Percentiles rank a stretch among this genome's conserved stretches.
These are phyloP conservation scores for Chouioia cunea DNA, from an alignment of 2,888 invertebrate genomes.

Conservation along the genomic window DNA sequence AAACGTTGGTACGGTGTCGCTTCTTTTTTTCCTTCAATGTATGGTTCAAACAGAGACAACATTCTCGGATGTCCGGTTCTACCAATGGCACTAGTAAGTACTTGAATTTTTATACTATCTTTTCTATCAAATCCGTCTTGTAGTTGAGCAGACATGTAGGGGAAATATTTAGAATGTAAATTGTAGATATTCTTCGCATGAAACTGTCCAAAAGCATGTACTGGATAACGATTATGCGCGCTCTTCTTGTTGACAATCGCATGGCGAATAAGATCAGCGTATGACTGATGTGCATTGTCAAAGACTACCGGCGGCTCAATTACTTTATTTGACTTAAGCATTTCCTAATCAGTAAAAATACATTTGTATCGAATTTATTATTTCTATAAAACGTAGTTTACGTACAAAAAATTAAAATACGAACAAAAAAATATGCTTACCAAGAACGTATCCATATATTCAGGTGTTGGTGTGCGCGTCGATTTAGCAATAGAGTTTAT, in stretches of 20 bases:
- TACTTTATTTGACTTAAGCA: conserved; percentile 72
- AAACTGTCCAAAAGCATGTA: conserved; percentile 76
- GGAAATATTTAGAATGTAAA: conserved; percentile 73
- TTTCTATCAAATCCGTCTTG: conserved; percentile 71
- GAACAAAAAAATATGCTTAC: conserved; percentile 60
- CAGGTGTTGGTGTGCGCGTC: conserved; percentile 75
- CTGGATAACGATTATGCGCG: conserved; percentile 75
- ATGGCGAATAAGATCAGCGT: conserved; percentile 73
- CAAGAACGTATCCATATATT: conserved; percentile 75
- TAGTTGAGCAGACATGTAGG: conserved; percentile 72
- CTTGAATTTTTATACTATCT: conserved; percentile 73
- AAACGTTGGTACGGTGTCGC: conserved; percentile 75
- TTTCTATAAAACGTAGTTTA: too few relatives aligned
- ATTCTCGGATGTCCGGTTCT: conserved; percentile 76
- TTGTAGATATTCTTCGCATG: conserved; percentile 70
- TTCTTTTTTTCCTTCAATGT: conserved; percentile 75
- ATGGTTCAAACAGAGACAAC: conserved; percentile 75
- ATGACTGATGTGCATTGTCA: conserved; percentile 73
- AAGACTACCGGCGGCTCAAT: conserved; percentile 71
- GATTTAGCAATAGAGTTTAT: conserved; percentile 71
- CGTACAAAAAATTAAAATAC: too few relatives aligned
- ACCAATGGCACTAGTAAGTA: conserved; percentile 77
- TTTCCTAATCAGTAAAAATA: conserved; percentile 58
- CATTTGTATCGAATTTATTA: too few relatives aligned
- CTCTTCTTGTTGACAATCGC: conserved; percentile 74